These are phyloP conservation scores for Scotopteryx bipunctaria DNA, from an alignment of 2,888 invertebrate genomes.

Conservation along the genomic window DNA sequence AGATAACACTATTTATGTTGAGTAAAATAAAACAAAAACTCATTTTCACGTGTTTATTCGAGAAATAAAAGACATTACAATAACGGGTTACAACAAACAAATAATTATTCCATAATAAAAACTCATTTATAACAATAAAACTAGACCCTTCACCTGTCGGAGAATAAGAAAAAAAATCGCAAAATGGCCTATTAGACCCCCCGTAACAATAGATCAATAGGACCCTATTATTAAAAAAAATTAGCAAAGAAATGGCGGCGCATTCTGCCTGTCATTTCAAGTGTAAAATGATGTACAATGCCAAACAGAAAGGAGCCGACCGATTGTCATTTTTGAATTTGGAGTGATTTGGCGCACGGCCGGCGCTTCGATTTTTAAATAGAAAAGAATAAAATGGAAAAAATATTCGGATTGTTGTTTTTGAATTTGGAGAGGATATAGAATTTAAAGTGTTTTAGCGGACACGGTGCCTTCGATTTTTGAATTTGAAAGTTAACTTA, in stretches of 20 bases:
- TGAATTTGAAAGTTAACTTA: neutral
- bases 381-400: neutral
- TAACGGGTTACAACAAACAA: slow-evolving; percentile 28
- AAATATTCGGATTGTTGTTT: neutral
- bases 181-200: slow-evolving; percentile 60
- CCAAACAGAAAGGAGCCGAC: slow-evolving; percentile 46
- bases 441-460: no score
- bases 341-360: slow-evolving; percentile 22
- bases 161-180: slow-evolving; percentile 54
- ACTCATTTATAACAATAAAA: slow-evolving; percentile 29
- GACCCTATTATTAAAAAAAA: slow-evolving; percentile 56
- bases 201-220: slow-evolving; percentile 65
- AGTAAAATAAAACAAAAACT: slow-evolving; percentile 15
- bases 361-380: slow-evolving; percentile 20
- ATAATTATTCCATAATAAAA: slow-evolving; percentile 24
- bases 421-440: neutral
- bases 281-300: slow-evolving; percentile 60
- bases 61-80: slow-evolving; percentile 8
- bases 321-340: slow-evolving; percentile 25
- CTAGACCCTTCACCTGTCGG: slow-evolving; percentile 54
- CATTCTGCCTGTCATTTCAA: slow-evolving; percentile 59
- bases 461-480: no score
- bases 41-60: slow-evolving; percentile 10
- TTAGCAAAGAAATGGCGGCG: slow-evolving; percentile 55
- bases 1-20: neutral